Evolutionary conservation across 1,140 invertebrate genomes (phyloP).

Genomic region (Pantala flavescens): DNA sequence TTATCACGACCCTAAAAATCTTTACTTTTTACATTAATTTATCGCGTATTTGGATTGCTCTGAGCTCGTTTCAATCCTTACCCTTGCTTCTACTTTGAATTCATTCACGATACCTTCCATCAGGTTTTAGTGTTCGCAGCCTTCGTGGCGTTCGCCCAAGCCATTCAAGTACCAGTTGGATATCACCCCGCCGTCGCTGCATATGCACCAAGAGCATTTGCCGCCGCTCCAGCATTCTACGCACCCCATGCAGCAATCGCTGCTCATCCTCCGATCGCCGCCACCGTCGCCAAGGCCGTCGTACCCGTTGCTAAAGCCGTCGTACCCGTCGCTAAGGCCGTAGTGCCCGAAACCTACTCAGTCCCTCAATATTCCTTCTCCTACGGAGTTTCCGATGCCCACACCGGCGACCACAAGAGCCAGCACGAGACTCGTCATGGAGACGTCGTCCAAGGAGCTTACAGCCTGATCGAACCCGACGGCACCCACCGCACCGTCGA

Average conservation of each 20-base stretch:
- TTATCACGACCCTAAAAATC: too few relatives aligned
- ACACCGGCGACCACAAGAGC: slow-evolving; percentile 17
- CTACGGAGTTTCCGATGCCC: slow-evolving; percentile 16
- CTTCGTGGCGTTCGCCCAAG: background rate
- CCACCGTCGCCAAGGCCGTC: background rate
- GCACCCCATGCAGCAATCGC: background rate
- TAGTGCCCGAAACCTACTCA: background rate
- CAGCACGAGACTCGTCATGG: slow-evolving; percentile 35
- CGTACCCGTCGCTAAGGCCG: background rate
- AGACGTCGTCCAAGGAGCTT: slow-evolving; percentile 35
- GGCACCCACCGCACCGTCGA: slow-evolving; percentile 18
- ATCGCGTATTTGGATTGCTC: too few relatives aligned
- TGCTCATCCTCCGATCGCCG: background rate
- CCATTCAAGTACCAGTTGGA: background rate
- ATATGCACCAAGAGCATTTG: background rate
- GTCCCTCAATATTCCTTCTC: slow-evolving; percentile 14
- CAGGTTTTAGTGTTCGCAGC: background rate
- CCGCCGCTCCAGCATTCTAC: background rate
- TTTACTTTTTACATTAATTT: too few relatives aligned
- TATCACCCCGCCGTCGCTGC: background rate
- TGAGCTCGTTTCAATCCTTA: too few relatives aligned
- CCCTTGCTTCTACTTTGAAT: too few relatives aligned
- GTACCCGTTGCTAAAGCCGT: background rate
- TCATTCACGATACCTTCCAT: background rate
- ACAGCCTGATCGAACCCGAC: slow-evolving; percentile 21